Conservation (phyloP, 2,113 vertebrate genomes). For the Pagrus major region DNA sequence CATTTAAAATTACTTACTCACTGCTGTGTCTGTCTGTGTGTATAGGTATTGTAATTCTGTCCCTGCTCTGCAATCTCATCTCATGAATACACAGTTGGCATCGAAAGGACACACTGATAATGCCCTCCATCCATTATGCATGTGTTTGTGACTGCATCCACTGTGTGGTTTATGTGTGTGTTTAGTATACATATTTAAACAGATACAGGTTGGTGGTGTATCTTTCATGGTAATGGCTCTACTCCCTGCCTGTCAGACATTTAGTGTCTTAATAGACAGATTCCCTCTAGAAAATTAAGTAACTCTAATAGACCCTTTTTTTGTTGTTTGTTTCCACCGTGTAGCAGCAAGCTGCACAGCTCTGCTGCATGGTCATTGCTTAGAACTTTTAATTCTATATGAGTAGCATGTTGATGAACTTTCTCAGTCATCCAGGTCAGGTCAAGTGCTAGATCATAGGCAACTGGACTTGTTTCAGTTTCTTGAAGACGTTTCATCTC, state of each 20-base stretch:
- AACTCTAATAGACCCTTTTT: slow-evolving; percentile 16
- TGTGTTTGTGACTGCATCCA: slow-evolving; percentile 57
- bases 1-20: slow-evolving; percentile 49
- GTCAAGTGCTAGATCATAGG: no score
- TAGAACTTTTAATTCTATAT: background rate
- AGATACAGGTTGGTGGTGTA: slow-evolving; percentile 27
- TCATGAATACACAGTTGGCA: slow-evolving; percentile 71
- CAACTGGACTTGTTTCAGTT: no score
- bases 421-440: no score
- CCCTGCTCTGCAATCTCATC: slow-evolving; percentile 56
- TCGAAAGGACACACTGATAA: slow-evolving; percentile 66
- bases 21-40: slow-evolving; percentile 22
- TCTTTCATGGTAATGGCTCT: slow-evolving; percentile 54
- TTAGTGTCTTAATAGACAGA: slow-evolving; percentile 48
- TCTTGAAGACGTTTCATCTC: no score
- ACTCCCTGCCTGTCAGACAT: slow-evolving; percentile 51
- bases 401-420: no score
- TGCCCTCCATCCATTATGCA: slow-evolving; percentile 70
- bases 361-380: slow-evolving; percentile 8
- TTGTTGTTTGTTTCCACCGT: slow-evolving; percentile 18
- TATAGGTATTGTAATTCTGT: slow-evolving; percentile 61
- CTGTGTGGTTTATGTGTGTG: slow-evolving; percentile 32
- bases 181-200: slow-evolving; percentile 59
- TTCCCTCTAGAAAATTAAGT: slow-evolving; percentile 15
- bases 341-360: background rate